Evolutionary conservation across 2,113 vertebrate genomes (phyloP), one percentile per base, ranked within the genome.

Genomic region (Thymallus thymallus): DNA sequence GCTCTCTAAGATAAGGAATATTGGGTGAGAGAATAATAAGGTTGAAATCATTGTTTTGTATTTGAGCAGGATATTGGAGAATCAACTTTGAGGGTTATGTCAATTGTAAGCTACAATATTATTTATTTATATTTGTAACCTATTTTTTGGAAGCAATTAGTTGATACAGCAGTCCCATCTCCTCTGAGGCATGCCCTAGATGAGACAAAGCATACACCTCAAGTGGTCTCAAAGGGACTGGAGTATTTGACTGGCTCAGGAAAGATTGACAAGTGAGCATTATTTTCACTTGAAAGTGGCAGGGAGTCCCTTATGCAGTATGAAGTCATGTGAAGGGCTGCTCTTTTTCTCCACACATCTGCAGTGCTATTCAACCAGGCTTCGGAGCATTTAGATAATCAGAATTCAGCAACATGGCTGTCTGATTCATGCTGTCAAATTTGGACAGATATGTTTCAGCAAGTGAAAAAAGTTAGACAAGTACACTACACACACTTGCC

Each of bases 191-290:
- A 56, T 87, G 87, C 89, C 87, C 89, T 72, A 86, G 85, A 90
- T 90, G 89, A 91, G 90, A 90, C 86, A 87, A 88, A 87, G 87
- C 87, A 83, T 79, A 84, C 84, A 90, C 90, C 90, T 90, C 89
- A 87, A 89, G 86, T 86, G 86, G 86, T 88, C 88, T 90, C 88
- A 45, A 2, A 73, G 83, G 88, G 83, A 86, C 88, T 69, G 76
- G 69, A 75, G 73, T 87, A 88, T 88, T 85, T 87, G 83, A 86
- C 88, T 85, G 76, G 78, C 74, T 84, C 78, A 85, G 78, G 86
- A 80, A 90, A 90, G 88, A 91, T 90, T 91, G 90, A 92, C 89
- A 92, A 91, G 86, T 88, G 85, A 89, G 90, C 89, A 90, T 91
- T 91, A 89, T 91, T 91, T 88, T 88, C 85, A 87, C 77, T 81